These are phyloP conservation scores for Melanaphis sacchari DNA, from an alignment of 1,140 invertebrate genomes.

Conservation along the genomic window DNA sequence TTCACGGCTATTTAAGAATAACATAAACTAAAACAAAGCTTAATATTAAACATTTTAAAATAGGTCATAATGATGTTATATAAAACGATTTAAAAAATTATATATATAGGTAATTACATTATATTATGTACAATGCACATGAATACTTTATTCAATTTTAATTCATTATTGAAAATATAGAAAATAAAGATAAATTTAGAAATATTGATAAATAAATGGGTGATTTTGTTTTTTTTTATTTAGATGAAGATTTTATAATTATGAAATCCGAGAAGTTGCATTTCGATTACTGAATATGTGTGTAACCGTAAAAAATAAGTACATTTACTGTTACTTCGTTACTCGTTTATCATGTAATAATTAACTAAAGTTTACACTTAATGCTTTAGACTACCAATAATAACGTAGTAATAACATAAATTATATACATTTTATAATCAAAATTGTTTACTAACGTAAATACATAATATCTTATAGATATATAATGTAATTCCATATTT, in stretches of 20 bases:
- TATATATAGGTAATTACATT: too few species aligned
- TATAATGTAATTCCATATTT: neutral
- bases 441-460: neutral
- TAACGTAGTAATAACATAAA: neutral
- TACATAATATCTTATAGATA: neutral
- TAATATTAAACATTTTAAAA: neutral
- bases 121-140: neutral
- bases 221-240: neutral
- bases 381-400: neutral
- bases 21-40: too few species aligned
- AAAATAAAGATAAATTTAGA: neutral
- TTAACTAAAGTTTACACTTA: neutral
- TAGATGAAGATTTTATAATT: neutral
- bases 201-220: neutral
- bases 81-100: neutral
- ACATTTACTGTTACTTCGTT: neutral
- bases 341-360: neutral
- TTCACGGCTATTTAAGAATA: neutral
- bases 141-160: neutral
- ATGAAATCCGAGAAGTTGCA: neutral
- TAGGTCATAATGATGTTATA: neutral
- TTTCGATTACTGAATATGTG: neutral
- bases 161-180: neutral
- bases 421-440: neutral
- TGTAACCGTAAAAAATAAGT: too few species aligned